Base-by-base conservation (phyloP, 2,113 vertebrate genomes). In the Lepus americanus region DNA sequence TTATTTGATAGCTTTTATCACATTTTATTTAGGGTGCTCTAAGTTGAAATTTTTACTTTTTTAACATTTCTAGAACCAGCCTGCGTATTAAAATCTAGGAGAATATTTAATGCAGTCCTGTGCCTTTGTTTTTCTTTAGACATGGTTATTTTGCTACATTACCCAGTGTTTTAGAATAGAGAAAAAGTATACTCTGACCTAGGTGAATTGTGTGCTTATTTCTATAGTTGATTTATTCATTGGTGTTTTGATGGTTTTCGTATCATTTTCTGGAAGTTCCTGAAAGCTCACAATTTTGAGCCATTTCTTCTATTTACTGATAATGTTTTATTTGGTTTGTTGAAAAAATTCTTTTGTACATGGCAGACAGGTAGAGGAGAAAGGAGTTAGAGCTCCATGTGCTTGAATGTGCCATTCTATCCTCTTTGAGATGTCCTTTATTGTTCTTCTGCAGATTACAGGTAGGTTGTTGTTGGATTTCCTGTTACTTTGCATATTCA, bases 101-200 rank as follows among this genome's bases (percentile, higher is more conserved):
- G 13, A 89, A 31, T 92, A 79, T 90, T 92, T 77, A 83, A n/a
- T 66, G 10, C 82, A 79, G 20, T 33, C 39, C 31, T 27, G 66
- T 89, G 53, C 25, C 51, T 67, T 74, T 89, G 66, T 76, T 96
- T 88, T 90, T 12, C 72, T 85, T 89, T 69, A 66, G 81, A 81
- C 85, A 53, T 39, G n/a, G 6, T 73, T 66, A 39, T 87, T 92
- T 5, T 74, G 25, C 92, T 81, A 63, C 1, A 49, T 66, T 29
- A 91, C 86, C 23, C 13, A 66, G 6, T 67, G 53, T 53, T 25
- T 90, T 70, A 81, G 14, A 31, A 69, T n/a, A 7, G 36, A 55
- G 36, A 78, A 70, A 83, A 13, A 49, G 25, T 31, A 5, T 61
- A 78, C 16, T 20, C 90, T 92, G 51, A 27, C 44, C 81, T 79